Evolutionary conservation across 2,888 invertebrate species (phyloP), one percentile per base, ranked within the genome.

Genomic region (Euproctis similis): DNA sequence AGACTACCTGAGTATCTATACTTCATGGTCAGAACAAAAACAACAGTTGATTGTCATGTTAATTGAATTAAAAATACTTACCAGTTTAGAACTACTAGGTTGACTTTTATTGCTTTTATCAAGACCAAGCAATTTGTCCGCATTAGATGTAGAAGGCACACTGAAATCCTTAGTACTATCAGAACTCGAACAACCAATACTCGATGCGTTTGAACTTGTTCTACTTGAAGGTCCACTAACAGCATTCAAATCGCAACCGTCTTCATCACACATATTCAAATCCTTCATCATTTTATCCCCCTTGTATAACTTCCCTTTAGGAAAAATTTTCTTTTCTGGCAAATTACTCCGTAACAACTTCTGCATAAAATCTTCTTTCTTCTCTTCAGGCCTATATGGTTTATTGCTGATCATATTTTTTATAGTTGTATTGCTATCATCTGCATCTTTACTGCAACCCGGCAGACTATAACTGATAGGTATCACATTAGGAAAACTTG

Each of bases 291-390:
- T 56, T 37, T 61, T 46, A 28, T 74, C 75, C 2, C 59, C 78
- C 50, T 77, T 82, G 49, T 82, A 82, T 39, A 82, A 46, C 43
- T 78, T 81, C 10, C 82, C 82, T 38, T 76, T 81, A 3, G 77
- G 78, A 53, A 73, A 75, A 31, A 73, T 70, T 42, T 76, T 78
- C 35, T 76, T 75, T 33, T 77, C 76, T 33, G 72, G 64, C 14
- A 64, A 60, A 34, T 70, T 70, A 41, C 73, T 77, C 46, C 50
- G 70, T 29, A 82, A 51, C 22, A 82, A 43, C 34, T 77, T 81
- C 35, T 78, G 74, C 84, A 82, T 82, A 33, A 82, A 81, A 45
- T 82, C 81, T 14, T 69, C 67, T 28, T 76, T 69, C 26, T 58
- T 65, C 1, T 59, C 56, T 19, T 61, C 64, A n/a, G 58, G 60